Conservation (phyloP, 2,113 vertebrate species). For the Crotophaga sulcirostris region DNA sequence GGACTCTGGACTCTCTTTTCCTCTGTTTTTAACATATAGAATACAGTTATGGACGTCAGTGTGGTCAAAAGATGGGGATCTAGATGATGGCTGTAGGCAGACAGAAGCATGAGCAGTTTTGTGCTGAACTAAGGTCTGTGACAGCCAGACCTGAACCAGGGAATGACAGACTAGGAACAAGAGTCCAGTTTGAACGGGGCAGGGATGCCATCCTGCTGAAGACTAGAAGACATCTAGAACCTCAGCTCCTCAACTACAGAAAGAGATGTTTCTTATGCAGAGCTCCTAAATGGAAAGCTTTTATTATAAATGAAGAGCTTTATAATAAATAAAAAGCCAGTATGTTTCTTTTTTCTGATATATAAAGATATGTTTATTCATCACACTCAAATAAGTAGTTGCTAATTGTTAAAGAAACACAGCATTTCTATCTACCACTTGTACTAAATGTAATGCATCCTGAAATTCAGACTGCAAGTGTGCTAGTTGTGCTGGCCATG, state of each 20-base stretch:
- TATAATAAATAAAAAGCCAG: not conserved
- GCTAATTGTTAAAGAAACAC: not conserved
- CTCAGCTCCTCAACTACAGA: not conserved
- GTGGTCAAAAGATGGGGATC: not conserved
- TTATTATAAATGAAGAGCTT: not conserved
- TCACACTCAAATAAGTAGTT: not conserved
- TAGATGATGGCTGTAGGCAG: not conserved
- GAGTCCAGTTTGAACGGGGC: not conserved
- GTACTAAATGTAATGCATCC: not conserved
- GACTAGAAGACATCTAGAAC: not conserved
- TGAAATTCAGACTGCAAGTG: not conserved
- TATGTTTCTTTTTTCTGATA: not conserved
- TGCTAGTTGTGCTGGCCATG: not conserved
- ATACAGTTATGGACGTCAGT: not conserved
- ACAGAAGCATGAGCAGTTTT: accelerated
- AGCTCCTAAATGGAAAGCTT: not conserved
- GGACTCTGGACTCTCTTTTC: not conserved
- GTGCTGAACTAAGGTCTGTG: not conserved
- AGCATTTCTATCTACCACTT: not conserved
- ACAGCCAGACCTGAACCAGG: not conserved
- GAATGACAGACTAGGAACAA: not conserved
- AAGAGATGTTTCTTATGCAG: not conserved
- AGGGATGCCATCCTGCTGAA: not conserved
- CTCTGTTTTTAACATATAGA: not conserved
- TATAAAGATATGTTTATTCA: not conserved